Base-by-base conservation (phyloP, 1,140 invertebrate species). In the Cepaea nemoralis region DNA sequence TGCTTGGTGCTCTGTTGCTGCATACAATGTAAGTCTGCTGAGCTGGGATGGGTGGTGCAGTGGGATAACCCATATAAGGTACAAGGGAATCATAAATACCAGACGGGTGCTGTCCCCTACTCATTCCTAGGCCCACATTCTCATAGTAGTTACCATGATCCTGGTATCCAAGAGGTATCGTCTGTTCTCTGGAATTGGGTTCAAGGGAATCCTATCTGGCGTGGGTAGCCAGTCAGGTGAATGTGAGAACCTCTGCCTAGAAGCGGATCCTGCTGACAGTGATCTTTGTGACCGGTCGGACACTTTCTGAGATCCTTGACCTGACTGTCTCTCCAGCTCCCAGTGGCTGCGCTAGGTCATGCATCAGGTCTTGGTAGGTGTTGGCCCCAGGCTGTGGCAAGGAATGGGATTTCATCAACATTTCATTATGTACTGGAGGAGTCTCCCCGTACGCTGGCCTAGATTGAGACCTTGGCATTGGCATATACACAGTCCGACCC, bases 171-270 rank as follows among this genome's bases (percentile, higher is more conserved):
- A 87, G 88, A n/a, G 84, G 67, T 69, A 88, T 83, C 39, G 87
- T 39, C 82, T 82, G 80, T 90, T 86, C 81, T 90, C 89, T 70
- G 89, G 89, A 71, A 90, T 90, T 8, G 89, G 85, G 80, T 88
- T 81, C 3, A 90, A 79, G 31, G 40, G 40, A 27, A 22, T 27
- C 27, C 83, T 79, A 19, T 86, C 85, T 0, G 85, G 83, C 16
- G 86, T 85, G 22, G 83, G 73, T 8, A 84, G 83, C 63, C 87
- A 59, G 19, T 90, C 89, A 19, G 87, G 87, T 0, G 88, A 84
- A 35, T 82, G 78, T 16, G 78, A 83, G 67, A 55, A 83, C 77
- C 78, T 70, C 33, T 80, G 78, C 71, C 77, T 69, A 50, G 59
- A 45, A 42, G 78, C 66, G 63, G 67, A 73, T 45, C 82, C 78